phyloP scores from a whole-genome alignment of 2,888 invertebrate genomes.

The Therioaphis trifolii region DNA sequence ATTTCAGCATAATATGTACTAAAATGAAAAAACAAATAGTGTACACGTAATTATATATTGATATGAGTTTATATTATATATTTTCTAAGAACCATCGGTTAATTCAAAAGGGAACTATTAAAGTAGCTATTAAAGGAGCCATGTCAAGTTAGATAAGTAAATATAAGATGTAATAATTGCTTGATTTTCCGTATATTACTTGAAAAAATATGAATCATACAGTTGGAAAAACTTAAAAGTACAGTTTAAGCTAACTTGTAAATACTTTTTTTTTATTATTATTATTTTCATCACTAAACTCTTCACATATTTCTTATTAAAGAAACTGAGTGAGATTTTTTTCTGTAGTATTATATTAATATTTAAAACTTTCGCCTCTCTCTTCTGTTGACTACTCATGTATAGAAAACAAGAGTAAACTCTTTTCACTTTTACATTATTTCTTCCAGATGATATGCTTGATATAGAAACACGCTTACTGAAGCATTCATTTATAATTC shows the following conservation, averaged over 20 bases:
- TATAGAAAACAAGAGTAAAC: constrained; percentile 47
- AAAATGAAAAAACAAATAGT: no score
- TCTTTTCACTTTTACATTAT: constrained; percentile 56
- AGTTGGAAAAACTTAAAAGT: background rate
- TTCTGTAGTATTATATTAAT: constrained; percentile 31
- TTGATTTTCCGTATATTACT: no score
- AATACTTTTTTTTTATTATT: background rate
- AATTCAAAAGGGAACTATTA: no score
- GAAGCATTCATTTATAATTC: constrained; percentile 36
- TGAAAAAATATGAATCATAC: background rate
- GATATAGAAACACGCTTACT: background rate
- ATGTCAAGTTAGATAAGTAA: no score
- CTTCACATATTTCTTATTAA: constrained; percentile 40
- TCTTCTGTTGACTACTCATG: constrained; percentile 31
- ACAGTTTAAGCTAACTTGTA: background rate
- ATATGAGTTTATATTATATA: no score
- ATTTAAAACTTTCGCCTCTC: constrained; percentile 42
- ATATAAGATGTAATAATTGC: no score
- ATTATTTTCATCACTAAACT: background rate
- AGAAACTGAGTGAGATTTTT: constrained; percentile 26
- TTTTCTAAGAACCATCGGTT: no score
- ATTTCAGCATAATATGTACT: no score
- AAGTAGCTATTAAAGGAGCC: no score
- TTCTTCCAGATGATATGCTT: background rate
- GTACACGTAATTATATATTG: no score